These are phyloP conservation scores for Mythimna impura DNA, from an alignment of 2,888 invertebrate genomes.

Conservation along the genomic window DNA sequence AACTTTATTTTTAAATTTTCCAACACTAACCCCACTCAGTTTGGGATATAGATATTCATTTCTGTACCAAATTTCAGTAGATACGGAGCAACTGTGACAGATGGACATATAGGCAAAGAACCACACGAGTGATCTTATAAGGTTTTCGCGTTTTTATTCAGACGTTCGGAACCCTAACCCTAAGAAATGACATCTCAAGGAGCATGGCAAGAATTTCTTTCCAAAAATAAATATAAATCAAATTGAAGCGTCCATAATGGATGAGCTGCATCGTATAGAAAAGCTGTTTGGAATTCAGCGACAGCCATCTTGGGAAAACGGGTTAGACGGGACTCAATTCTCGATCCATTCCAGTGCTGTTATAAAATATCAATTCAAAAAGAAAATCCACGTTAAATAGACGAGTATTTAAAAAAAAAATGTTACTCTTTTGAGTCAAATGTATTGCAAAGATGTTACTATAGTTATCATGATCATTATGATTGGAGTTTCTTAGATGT, in stretches of 20 bases:
- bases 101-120: too few species aligned
- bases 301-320: conserved; percentile 4
- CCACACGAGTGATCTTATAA: too few species aligned
- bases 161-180: background rate
- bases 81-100: too few species aligned
- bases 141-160: too few species aligned
- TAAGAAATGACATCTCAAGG: background rate
- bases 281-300: conserved; percentile 36
- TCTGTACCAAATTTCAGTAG: too few species aligned
- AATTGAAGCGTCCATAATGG: conserved; percentile 9
- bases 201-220: background rate
- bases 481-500: too few species aligned
- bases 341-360: conserved; percentile 3
- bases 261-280: conserved; percentile 1
- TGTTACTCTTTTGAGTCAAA: background rate
- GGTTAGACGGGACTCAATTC: conserved; percentile 22
- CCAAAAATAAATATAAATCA: background rate
- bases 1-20: too few species aligned
- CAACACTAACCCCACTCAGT: too few species aligned
- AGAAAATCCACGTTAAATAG: too few species aligned
- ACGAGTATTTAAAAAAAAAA: too few species aligned
- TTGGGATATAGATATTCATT: too few species aligned
- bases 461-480: background rate
- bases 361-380: conserved; percentile 35
- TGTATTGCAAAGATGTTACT: background rate